These are phyloP conservation scores for Crenuchus spilurus DNA, from an alignment of 2,797 vertebrate species.

Conservation along the genomic window DNA sequence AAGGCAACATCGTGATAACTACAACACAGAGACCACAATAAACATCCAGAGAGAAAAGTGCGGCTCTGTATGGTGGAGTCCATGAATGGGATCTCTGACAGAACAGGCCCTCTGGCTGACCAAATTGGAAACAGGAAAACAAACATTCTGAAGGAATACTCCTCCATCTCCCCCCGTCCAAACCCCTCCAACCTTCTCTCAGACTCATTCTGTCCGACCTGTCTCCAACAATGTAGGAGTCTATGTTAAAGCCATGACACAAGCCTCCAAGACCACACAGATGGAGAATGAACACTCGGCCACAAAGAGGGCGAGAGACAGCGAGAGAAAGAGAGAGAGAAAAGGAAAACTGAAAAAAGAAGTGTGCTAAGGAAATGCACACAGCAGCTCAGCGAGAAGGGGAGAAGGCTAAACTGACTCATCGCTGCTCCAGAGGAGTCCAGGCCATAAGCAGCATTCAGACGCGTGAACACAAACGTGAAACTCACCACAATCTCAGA, in stretches of 20 bases:
- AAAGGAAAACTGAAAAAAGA: slow-evolving; percentile 43
- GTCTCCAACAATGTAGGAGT: slow-evolving; percentile 58
- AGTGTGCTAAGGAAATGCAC: slow-evolving; percentile 51
- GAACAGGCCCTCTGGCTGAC: slow-evolving; percentile 62
- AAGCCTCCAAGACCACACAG: slow-evolving; percentile 64
- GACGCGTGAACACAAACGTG: background rate
- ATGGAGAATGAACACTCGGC: slow-evolving; percentile 51
- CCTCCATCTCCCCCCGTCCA: slow-evolving; percentile 42
- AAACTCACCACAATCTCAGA: slow-evolving; percentile 35
- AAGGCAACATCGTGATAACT: slow-evolving; percentile 29
- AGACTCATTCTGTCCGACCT: slow-evolving; percentile 61
- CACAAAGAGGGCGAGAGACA: slow-evolving; percentile 42
- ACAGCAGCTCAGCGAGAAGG: slow-evolving; percentile 35
- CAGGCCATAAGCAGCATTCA: slow-evolving; percentile 3
- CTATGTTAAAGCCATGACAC: slow-evolving; percentile 54
- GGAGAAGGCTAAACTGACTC: slow-evolving; percentile 60
- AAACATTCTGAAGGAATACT: slow-evolving; percentile 66
- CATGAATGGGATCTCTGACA: slow-evolving; percentile 64
- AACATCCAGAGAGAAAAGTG: slow-evolving; percentile 43
- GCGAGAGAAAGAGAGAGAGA: slow-evolving; percentile 11
- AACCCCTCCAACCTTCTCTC: slow-evolving; percentile 39
- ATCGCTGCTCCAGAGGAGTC: slow-evolving; percentile 48
- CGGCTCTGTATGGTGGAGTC: slow-evolving; percentile 51
- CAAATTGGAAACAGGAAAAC: slow-evolving; percentile 69
- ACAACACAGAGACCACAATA: slow-evolving; percentile 45